A percentile compares a stretch with the other conserved stretches of the same genome.
These are phyloP conservation scores for Drosophila insularis DNA, from an alignment of 1,140 invertebrate genomes.

Conservation along the genomic window DNA sequence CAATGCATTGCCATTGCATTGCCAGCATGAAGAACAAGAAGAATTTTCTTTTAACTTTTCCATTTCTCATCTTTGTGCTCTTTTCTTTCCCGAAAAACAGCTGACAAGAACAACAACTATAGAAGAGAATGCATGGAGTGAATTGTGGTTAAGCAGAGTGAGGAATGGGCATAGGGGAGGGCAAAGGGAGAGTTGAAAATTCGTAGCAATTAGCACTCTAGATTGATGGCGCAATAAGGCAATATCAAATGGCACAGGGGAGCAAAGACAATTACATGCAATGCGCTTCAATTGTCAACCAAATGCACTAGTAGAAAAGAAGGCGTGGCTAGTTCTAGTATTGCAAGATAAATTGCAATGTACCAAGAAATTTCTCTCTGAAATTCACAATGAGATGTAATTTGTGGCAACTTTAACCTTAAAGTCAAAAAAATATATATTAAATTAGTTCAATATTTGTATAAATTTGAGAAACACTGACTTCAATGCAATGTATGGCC, in stretches of 20 bases:
- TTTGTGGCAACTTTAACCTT: too few relatives aligned
- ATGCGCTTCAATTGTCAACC: neutral
- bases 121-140: neutral
- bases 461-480: too few relatives aligned
- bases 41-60: constrained; percentile 48
- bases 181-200: constrained; percentile 41
- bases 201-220: constrained; percentile 75
- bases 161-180: neutral
- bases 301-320: neutral
- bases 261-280: neutral
- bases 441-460: too few relatives aligned
- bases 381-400: too few relatives aligned
- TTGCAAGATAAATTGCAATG: too few relatives aligned
- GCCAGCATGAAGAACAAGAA: constrained; percentile 22
- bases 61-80: constrained; percentile 15
- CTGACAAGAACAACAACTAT: constrained; percentile 26
- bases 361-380: too few relatives aligned
- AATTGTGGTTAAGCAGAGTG: neutral
- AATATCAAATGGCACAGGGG: constrained; percentile 11
- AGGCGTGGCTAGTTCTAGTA: too few relatives aligned
- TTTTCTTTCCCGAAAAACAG: constrained; percentile 17
- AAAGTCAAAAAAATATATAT: too few relatives aligned
- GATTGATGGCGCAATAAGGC: constrained; percentile 48
- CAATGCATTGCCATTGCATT: constrained; percentile 38
- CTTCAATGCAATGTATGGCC: too few relatives aligned